Evolutionary conservation across 2,113 vertebrate species (phyloP).

Genomic region (Varanus salvator): DNA sequence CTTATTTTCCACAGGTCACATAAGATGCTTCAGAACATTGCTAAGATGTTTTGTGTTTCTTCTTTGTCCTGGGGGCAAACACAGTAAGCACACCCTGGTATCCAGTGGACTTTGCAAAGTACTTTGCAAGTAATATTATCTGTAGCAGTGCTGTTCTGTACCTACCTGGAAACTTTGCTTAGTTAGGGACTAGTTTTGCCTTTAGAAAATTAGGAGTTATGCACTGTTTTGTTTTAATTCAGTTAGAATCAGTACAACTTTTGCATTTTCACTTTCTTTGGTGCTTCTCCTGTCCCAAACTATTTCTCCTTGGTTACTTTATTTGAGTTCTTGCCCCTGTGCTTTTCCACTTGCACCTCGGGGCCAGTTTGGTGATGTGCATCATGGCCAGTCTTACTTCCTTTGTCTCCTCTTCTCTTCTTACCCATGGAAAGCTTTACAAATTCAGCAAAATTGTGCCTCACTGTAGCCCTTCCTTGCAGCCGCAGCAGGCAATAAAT

Average conservation of each 20-base stretch:
- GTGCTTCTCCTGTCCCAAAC: fast-evolving
- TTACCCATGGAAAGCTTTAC: conserved; percentile 28
- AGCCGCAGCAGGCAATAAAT: conserved; percentile 29
- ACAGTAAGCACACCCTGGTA: neutral
- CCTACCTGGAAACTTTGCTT: neutral
- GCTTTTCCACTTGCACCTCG: conserved; percentile 38
- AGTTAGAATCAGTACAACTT: neutral
- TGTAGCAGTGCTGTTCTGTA: neutral
- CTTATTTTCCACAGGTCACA: neutral
- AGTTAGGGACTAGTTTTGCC: neutral
- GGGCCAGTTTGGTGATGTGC: conserved; percentile 19
- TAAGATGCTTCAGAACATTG: neutral
- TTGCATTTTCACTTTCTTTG: neutral
- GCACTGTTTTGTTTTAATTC: conserved; percentile 29
- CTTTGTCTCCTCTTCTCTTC: conserved; percentile 9
- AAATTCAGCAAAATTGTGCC: conserved; percentile 27
- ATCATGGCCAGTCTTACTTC: conserved; percentile 13
- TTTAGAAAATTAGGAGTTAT: conserved; percentile 38
- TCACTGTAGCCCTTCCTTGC: neutral
- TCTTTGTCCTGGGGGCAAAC: neutral
- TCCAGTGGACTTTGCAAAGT: neutral
- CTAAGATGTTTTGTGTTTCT: neutral
- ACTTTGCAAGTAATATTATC: neutral
- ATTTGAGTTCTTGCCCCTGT: neutral
- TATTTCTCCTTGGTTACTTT: neutral